Base-by-base conservation (phyloP, 2,797 vertebrate species). In the Artibeus lituratus region DNA sequence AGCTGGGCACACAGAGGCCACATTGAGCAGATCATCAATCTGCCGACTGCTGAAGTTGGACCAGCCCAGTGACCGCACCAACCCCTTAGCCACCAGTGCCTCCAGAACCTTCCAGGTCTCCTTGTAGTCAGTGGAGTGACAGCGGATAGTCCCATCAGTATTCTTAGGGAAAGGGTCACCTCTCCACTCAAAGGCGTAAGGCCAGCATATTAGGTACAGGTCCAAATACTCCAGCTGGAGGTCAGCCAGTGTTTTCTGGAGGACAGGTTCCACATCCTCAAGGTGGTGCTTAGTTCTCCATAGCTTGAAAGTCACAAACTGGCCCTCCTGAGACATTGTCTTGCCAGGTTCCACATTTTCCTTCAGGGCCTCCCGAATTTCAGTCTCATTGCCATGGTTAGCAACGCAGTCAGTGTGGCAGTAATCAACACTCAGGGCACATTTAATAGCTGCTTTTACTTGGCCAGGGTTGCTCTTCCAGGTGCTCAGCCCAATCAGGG, bases 91-190 rank as follows among this genome's bases (percentile, higher is more conserved):
- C 96, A 99, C 99, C 96, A 99, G 98, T 97, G 99, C 98, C 98
- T 99, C 99, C 99, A 99, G 99, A 44, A 99, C 99, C 83, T 99
- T 99, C 99, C 99, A 99, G 29, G 99, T 99, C 94, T 99, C 98
- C 97, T 99, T 99, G 98, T 99, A 99, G 98, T 99, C 99, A 0
- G 91, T 99, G 88, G 98, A 97, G 81, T 99, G 99, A 0, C 99
- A 99, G 89, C 99, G 97, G 82, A 99, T 39, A 0, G 98, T 98
- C 42, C 99, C 99, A 53, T 99, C 99, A 0, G 99, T 98, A 18
- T 98, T 99, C 98, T 98, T 99, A 2, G 99, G 99, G 96, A 99
- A 99, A 42, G 97, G 74, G 24, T 94, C 96, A 24, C 99, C 99
- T 65, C 99, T 99, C 94, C 96, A 98, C 99, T 99, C 99, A 96